Evolutionary conservation across 1,140 invertebrate species (phyloP).

Genomic region (Macrosteles quadrilineatus): DNA sequence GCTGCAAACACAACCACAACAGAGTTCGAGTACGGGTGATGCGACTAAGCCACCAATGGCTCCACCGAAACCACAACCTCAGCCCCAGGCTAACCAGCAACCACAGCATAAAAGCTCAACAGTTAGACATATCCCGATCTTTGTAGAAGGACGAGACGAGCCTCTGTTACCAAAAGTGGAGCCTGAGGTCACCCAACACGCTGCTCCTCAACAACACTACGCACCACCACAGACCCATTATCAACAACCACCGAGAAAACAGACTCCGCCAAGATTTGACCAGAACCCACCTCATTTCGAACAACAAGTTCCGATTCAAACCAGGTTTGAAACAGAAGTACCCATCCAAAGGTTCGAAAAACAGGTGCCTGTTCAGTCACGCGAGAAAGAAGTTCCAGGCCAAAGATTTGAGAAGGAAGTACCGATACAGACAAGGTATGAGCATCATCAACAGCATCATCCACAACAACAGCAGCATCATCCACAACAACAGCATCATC

Average conservation of each 20-base stretch:
- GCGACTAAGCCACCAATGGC: constrained; percentile 36
- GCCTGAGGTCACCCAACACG: constrained; percentile 15
- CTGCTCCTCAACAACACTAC: neutral
- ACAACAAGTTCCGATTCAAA: constrained; percentile 46
- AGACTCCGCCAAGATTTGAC: constrained; percentile 7
- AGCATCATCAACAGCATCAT: constrained; percentile 49
- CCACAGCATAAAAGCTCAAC: constrained; percentile 47
- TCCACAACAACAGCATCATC: constrained; percentile 46
- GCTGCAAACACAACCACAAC: constrained; percentile 6
- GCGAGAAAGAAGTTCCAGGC: no score
- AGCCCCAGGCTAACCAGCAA: constrained; percentile 41
- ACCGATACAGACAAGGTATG: constrained; percentile 26
- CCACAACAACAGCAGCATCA: constrained; percentile 48
- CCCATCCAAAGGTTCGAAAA: no score
- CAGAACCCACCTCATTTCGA: constrained; percentile 15
- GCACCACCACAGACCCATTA: constrained; percentile 33
- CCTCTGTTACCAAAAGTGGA: constrained; percentile 40
- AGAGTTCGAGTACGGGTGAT: constrained; percentile 6
- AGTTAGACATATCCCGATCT: constrained; percentile 83
- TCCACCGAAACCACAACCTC: constrained; percentile 47
- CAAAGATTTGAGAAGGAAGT: no score
- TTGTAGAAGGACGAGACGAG: constrained; percentile 75
- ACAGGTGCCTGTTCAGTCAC: no score
- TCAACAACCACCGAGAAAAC: constrained; percentile 41
- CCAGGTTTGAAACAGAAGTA: constrained; percentile 21